Percentiles rank a stretch among this genome's conserved stretches.
These are phyloP conservation scores for Macaca nemestrina DNA, from an alignment of 2,113 vertebrate species.

Conservation along the genomic window DNA sequence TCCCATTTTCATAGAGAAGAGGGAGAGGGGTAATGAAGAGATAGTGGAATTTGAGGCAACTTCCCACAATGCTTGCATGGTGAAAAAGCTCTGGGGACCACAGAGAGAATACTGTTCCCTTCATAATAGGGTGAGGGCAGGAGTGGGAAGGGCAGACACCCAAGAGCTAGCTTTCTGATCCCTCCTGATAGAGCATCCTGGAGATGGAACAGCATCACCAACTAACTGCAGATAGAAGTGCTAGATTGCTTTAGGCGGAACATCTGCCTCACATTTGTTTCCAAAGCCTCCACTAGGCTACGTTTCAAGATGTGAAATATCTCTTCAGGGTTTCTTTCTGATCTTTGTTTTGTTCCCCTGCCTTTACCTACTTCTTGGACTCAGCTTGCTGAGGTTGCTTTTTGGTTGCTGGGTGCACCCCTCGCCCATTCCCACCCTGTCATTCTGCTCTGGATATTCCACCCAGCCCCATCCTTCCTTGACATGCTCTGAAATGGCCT, in stretches of 20 bases:
- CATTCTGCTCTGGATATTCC: background rate
- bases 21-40: background rate
- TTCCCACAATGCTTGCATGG: fast-evolving
- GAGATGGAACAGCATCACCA: background rate
- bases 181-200: background rate
- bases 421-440: too few species aligned
- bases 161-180: background rate
- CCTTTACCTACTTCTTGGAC: background rate
- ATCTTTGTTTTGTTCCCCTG: background rate
- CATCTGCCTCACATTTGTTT: background rate
- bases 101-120: background rate
- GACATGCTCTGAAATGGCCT: background rate
- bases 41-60: background rate
- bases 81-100: background rate
- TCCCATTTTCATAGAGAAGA: background rate
- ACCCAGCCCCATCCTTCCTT: background rate
- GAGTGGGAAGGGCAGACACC: background rate
- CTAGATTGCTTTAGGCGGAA: background rate
- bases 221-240: background rate
- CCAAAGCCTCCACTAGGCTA: background rate
- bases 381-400: background rate
- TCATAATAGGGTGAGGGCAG: background rate
- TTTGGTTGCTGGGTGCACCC: too few species aligned
- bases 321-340: background rate
- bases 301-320: background rate